Base-by-base conservation (phyloP, 2,113 vertebrate genomes). In the Fulmarus glacialis region DNA sequence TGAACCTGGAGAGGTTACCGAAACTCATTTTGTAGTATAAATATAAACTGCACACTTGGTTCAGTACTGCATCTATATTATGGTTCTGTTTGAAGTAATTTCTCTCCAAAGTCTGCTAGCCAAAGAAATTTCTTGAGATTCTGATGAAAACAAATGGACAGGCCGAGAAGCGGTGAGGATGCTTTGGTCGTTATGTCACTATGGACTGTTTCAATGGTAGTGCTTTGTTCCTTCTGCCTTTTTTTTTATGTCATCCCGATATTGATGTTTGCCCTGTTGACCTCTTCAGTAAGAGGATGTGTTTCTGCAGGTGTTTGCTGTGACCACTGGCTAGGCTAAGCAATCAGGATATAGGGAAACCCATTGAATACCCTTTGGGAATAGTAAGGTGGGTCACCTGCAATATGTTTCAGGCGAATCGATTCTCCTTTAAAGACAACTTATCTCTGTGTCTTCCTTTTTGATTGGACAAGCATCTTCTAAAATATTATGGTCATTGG, bases 61-160 rank as follows among this genome's bases (percentile, higher is more conserved):
- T 97, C 95, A 88, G 95, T 97, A 93, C 93, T 96, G 90, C 94
- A 92, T 96, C 96, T 91, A 16, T 98, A 87, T 97, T 97, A 96
- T 89, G 73, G 90, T 97, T 99, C 98, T 97, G 92, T 98, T 98
- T 97, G 97, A 98, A 99, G 98, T 98, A 98, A 99, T 98, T 98
- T 99, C 97, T 99, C 99, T 99, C 98, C 99, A 98, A 99, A 99
- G 98, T 98, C 98, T 99, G 98, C 99, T 99, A 99, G 99, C 99
- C 99, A 99, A 99, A 99, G 99, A 99, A 99, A 98, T 98, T 97
- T 96, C 91, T 95, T 96, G 93, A 98, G 97, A 88, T 98, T 98
- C 98, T 98, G 97, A 98, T 98, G 98, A 98, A 98, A 98, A 98
- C 94, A 97, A 79, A 92, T 7, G 22, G 86, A 96, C 53, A 91